Evolutionary conservation across 2,113 vertebrate genomes (phyloP).

Genomic region (Eurypyga helias): DNA sequence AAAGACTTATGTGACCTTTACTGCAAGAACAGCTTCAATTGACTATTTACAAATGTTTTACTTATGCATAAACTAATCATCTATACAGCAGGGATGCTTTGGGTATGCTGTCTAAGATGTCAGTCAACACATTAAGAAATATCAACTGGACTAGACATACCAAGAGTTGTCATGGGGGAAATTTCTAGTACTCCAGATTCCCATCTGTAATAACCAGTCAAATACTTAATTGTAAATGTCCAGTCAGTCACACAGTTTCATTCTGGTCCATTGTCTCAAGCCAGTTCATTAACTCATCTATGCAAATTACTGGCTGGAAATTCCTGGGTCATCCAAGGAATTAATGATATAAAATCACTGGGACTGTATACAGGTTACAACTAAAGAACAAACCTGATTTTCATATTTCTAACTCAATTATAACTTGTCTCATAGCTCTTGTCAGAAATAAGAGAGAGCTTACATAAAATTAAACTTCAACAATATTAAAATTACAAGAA

Average conservation of each 20-base stretch:
- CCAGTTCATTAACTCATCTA: not conserved
- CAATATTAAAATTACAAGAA: not conserved
- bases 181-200: not conserved
- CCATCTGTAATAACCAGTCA: not conserved
- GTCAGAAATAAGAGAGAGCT: not conserved
- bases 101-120: not conserved
- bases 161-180: not conserved
- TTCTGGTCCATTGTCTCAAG: not conserved
- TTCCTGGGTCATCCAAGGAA: not conserved
- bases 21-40: not conserved
- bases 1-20: not conserved
- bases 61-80: not conserved
- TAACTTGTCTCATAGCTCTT: not conserved
- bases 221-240: not conserved
- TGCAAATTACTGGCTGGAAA: not conserved
- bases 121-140: not conserved
- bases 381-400: not conserved
- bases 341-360: not conserved
- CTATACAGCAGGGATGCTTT: not conserved
- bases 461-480: not conserved
- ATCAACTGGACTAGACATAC: not conserved
- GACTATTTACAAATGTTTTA: not conserved
- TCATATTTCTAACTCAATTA: not conserved
- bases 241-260: not conserved
- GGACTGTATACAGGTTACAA: not conserved